These are phyloP conservation scores for Adelphocoris suturalis DNA, from an alignment of 2,888 invertebrate genomes.

Conservation along the genomic window DNA sequence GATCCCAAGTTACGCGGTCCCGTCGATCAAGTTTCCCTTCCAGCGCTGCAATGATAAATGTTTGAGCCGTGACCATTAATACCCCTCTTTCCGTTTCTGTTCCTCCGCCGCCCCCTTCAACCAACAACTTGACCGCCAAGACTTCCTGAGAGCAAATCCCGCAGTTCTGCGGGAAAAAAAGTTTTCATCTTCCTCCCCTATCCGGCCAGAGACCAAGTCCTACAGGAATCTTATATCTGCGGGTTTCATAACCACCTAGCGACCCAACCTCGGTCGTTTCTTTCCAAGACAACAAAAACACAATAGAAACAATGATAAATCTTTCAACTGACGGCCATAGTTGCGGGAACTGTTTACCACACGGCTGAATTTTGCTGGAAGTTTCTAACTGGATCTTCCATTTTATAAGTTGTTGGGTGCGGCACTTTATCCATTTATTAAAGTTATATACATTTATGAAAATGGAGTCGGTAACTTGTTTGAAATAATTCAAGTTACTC, in stretches of 20 bases:
- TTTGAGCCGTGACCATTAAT: constrained; percentile 62
- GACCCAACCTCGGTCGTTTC: constrained; percentile 21
- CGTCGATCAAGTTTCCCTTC: constrained; percentile 61
- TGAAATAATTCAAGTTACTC: too few species aligned
- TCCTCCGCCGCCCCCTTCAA: background rate
- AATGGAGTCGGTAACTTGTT: too few species aligned
- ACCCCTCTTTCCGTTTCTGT: constrained; percentile 32
- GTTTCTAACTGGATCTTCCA: background rate
- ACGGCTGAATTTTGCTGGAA: constrained; percentile 13
- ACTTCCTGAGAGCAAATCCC: constrained; percentile 11
- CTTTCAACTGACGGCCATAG: background rate
- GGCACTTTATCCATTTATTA: constrained; percentile 1
- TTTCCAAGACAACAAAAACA: constrained; percentile 1
- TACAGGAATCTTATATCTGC: constrained; percentile 27
- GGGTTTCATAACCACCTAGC: constrained; percentile 25
- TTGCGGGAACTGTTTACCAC: constrained; percentile 22
- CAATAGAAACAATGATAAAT: constrained; percentile 30
- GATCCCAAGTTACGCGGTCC: constrained; percentile 1
- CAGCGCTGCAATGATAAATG: constrained; percentile 51
- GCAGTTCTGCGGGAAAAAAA: background rate
- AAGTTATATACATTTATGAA: background rate
- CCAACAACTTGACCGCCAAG: constrained; percentile 6
- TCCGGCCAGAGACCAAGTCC: background rate
- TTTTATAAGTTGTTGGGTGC: background rate
- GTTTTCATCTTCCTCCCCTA: background rate